Conservation (phyloP, 2,797 vertebrate genomes). For the Coranthus polyacanthus region DNA sequence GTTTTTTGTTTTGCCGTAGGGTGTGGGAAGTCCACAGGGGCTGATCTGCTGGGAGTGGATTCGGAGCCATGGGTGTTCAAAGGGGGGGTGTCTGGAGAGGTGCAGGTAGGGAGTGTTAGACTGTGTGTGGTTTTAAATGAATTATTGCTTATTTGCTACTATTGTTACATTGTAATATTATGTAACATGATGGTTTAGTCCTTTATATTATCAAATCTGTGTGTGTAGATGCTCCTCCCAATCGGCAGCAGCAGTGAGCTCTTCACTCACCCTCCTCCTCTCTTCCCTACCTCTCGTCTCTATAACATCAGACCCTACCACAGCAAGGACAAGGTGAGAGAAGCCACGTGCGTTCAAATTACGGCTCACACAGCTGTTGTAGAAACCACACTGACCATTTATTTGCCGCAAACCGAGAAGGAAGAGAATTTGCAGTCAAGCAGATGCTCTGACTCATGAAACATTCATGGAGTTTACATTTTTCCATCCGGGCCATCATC, state of each 20-base stretch:
- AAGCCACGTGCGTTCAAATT: neutral
- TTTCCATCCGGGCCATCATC: neutral
- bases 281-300: slow-evolving; percentile 87
- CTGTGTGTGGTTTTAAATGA: neutral
- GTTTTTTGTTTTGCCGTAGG: slow-evolving; percentile 70
- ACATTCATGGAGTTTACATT: slow-evolving; percentile 7
- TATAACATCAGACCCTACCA: slow-evolving; percentile 89
- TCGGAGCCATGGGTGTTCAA: slow-evolving; percentile 88
- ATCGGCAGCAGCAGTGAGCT: slow-evolving; percentile 87
- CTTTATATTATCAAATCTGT: neutral
- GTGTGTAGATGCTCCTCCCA: slow-evolving; percentile 87
- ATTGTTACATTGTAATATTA: neutral
- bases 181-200: neutral
- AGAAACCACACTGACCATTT: neutral
- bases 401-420: neutral
- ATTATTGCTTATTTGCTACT: neutral
- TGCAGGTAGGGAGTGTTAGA: slow-evolving; percentile 83
- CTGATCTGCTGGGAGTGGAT: slow-evolving; percentile 77
- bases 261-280: slow-evolving; percentile 89
- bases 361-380: neutral
- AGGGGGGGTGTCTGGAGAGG: slow-evolving; percentile 89
- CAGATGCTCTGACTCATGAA: slow-evolving; percentile 13
- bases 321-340: slow-evolving; percentile 86
- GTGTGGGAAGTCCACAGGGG: slow-evolving; percentile 86
- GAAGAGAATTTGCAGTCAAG: slow-evolving; percentile 6